Conservation (phyloP, 2,797 vertebrate species). For the Danionella dracula region DNA sequence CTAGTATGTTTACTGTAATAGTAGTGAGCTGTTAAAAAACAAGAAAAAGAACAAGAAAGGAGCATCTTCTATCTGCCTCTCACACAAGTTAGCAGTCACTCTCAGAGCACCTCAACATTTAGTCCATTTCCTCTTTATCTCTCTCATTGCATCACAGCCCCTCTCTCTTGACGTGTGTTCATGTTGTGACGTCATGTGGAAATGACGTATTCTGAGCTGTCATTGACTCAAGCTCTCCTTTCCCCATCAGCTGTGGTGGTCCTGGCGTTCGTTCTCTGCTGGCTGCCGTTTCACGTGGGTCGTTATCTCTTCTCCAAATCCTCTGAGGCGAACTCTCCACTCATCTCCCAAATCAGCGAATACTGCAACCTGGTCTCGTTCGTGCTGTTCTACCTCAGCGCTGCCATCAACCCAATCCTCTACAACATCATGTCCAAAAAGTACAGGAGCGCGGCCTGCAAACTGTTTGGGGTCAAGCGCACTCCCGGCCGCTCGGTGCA, state of each 20-base stretch:
- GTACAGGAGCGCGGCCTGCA: conserved; percentile 82
- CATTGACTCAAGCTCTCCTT: background rate
- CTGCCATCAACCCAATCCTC: conserved; percentile 96
- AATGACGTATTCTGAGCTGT: too few relatives aligned
- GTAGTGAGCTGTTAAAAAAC: too few relatives aligned
- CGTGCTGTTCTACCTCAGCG: conserved; percentile 95
- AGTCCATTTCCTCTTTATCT: background rate
- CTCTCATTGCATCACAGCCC: too few relatives aligned
- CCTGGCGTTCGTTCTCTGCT: conserved; percentile 74
- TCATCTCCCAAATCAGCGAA: conserved; percentile 85
- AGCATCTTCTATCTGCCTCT: too few relatives aligned
- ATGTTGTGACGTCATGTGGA: too few relatives aligned
- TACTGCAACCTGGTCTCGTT: conserved; percentile 94
- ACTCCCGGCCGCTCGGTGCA: conserved; percentile 74
- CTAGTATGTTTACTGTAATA: too few relatives aligned
- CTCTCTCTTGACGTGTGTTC: too few relatives aligned
- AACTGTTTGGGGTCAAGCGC: conserved; percentile 74
- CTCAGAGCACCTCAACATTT: too few relatives aligned
- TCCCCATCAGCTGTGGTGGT: conserved; percentile 71
- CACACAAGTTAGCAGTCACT: too few relatives aligned
- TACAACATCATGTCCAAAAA: conserved; percentile 99
- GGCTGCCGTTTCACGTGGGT: conserved; percentile 76
- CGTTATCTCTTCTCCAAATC: conserved; percentile 80
- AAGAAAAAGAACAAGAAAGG: too few relatives aligned
- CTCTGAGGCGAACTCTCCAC: conserved; percentile 80